phyloP scores from a whole-genome alignment of 1,140 invertebrate genomes.

The Bombus soroeensis region DNA sequence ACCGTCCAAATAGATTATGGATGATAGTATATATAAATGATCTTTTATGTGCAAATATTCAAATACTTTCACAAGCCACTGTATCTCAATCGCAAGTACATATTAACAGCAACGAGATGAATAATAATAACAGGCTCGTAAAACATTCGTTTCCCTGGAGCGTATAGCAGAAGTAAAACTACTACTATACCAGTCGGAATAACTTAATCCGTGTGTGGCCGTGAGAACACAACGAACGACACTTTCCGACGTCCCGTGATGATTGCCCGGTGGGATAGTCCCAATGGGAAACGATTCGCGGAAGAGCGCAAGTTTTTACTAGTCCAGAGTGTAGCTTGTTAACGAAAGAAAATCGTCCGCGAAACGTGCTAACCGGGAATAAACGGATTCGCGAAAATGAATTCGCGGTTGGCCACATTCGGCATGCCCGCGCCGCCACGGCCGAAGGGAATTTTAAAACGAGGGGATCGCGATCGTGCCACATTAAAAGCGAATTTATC shows the following conservation, averaged over 20 bases:
- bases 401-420: neutral
- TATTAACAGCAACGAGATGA: neutral
- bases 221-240: conserved; percentile 35
- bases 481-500: conserved; percentile 2
- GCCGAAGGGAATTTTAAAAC: neutral
- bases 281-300: conserved; percentile 19
- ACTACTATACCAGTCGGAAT: neutral
- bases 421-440: neutral
- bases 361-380: neutral
- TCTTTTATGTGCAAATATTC: neutral
- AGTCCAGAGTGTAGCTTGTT: neutral
- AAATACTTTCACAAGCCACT: neutral
- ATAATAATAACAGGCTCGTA: neutral
- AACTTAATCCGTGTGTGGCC: conserved; percentile 22
- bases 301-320: conserved; percentile 10
- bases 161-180: neutral
- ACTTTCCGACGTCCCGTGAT: conserved; percentile 1
- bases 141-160: neutral
- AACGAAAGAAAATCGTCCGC: neutral
- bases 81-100: neutral
- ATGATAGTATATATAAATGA: neutral
- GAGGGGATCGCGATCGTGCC: neutral
- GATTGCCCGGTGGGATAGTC: neutral
- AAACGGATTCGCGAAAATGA: conserved; percentile 1
- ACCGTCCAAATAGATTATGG: too few relatives aligned